These are phyloP conservation scores for Mythimna loreyi DNA, from an alignment of 2,888 invertebrate species.

Conservation along the genomic window DNA sequence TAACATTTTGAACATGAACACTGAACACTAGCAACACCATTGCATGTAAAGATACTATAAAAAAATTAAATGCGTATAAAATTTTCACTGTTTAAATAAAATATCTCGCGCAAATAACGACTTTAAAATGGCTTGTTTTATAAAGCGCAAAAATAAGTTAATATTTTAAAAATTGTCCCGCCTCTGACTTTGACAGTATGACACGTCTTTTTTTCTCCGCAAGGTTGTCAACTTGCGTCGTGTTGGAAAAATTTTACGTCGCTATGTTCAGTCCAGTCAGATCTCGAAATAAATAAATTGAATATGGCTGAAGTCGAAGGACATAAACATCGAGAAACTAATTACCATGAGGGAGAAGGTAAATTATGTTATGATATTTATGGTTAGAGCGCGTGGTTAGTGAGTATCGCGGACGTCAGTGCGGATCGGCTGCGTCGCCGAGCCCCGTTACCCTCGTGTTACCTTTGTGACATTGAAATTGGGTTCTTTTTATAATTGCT, in stretches of 20 bases:
- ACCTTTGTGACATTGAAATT: conserved; percentile 89
- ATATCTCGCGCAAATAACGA: background rate
- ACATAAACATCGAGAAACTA: conserved; percentile 88
- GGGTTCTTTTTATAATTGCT: conserved; percentile 90
- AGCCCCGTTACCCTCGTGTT: conserved; percentile 86
- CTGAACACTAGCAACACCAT: conserved; percentile 12
- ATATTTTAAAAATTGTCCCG: conserved; percentile 21
- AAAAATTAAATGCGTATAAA: background rate
- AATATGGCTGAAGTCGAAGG: conserved; percentile 89
- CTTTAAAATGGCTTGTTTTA: conserved; percentile 28
- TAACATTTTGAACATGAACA: conserved; percentile 32
- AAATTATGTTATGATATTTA: conserved; percentile 87
- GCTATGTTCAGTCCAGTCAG: conserved; percentile 90
- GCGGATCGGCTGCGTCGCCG: conserved; percentile 77
- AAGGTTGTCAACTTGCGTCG: conserved; percentile 86
- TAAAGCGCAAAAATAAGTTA: conserved; percentile 22
- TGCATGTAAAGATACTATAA: background rate
- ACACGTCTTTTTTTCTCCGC: conserved; percentile 80
- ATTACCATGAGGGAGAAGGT: conserved; percentile 90
- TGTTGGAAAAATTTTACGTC: conserved; percentile 88
- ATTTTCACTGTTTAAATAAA: background rate
- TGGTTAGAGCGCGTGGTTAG: conserved; percentile 82
- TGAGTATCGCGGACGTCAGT: conserved; percentile 78
- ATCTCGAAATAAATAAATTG: conserved; percentile 89
- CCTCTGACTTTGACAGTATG: conserved; percentile 77